Conservation (phyloP, 2,113 vertebrate species). For the Brachypteracias leptosomus region DNA sequence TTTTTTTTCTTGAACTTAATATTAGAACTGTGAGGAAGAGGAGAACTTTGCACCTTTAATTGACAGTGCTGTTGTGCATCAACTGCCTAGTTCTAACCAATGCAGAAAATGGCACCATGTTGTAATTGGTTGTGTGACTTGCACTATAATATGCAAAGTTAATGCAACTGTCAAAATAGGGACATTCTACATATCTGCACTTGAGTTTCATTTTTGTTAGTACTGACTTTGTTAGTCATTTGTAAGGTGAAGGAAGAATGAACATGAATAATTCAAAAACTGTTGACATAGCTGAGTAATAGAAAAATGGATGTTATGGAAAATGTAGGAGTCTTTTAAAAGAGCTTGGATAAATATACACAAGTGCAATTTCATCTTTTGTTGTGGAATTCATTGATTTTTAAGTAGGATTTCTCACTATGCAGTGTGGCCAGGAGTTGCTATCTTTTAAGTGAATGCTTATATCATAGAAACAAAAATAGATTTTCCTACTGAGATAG, state of each 20-base stretch:
- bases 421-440: background rate
- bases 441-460: background rate
- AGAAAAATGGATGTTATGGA: background rate
- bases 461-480: background rate
- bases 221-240: background rate
- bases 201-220: background rate
- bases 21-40: background rate
- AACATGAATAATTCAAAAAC: background rate
- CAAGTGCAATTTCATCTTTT: background rate
- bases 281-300: background rate
- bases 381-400: background rate
- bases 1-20: background rate
- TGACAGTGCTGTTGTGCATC: background rate
- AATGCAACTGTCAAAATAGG: background rate
- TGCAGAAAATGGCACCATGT: fast-evolving
- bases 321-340: background rate
- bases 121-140: background rate
- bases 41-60: background rate
- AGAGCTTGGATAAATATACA: background rate
- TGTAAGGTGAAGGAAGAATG: background rate
- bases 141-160: background rate
- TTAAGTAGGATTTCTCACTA: background rate
- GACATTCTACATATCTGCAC: background rate
- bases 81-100: background rate
- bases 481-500: background rate